These are phyloP conservation scores for Leucophenga montana DNA, from an alignment of 2,888 invertebrate species.

Conservation along the genomic window DNA sequence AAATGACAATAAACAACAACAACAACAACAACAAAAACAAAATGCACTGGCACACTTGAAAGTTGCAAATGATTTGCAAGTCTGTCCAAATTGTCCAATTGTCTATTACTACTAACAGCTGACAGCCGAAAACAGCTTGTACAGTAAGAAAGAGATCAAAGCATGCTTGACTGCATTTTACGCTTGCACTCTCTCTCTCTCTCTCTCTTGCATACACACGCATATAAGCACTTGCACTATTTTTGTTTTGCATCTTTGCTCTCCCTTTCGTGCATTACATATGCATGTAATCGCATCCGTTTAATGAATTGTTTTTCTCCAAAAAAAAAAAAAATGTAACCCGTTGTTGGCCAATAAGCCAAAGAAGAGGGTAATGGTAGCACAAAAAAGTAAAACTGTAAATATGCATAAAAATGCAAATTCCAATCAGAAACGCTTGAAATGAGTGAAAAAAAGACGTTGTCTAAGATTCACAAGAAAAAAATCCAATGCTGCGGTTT, in stretches of 20 bases:
- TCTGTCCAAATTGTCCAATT: not conserved
- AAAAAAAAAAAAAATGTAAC: too few species aligned
- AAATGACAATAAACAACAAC: not conserved
- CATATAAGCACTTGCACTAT: too few species aligned
- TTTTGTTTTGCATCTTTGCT: too few species aligned
- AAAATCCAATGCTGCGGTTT: conserved; percentile 7
- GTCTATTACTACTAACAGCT: not conserved
- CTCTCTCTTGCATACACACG: not conserved
- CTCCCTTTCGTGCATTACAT: not conserved
- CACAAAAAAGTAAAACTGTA: conserved; percentile 4
- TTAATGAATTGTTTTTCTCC: not conserved
- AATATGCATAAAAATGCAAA: conserved; percentile 24
- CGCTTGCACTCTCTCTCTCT: not conserved
- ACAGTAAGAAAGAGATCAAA: not conserved
- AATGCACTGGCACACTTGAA: not conserved
- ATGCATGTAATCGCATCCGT: not conserved
- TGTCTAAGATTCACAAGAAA: not conserved
- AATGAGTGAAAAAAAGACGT: not conserved
- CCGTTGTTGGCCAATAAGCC: not conserved
- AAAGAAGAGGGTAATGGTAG: not conserved
- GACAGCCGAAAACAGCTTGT: conserved; percentile 2
- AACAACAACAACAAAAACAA: not conserved
- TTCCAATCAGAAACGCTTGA: not conserved
- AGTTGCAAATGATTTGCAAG: not conserved
- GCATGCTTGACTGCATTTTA: not conserved